These are phyloP conservation scores for Onthophagus taurus DNA, from an alignment of 1,140 invertebrate species.

Conservation along the genomic window DNA sequence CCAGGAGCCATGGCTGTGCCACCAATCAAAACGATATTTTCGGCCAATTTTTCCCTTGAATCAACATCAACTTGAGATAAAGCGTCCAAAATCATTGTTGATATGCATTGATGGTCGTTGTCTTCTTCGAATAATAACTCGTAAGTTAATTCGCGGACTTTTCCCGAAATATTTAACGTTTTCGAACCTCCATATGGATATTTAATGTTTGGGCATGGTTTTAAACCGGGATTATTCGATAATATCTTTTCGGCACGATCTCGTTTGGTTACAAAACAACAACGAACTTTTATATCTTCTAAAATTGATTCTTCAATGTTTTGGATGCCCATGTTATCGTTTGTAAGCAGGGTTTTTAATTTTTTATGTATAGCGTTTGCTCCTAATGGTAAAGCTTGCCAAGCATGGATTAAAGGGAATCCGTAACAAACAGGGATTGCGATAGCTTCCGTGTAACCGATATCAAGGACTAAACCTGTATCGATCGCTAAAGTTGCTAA, in stretches of 20 bases:
- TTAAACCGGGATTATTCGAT: slow-evolving; percentile 37
- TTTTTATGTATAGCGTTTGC: slow-evolving; percentile 56
- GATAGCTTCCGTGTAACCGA: slow-evolving; percentile 75
- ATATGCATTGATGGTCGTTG: slow-evolving; percentile 70
- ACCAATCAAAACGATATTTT: slow-evolving; percentile 77
- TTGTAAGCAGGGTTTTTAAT: slow-evolving; percentile 38
- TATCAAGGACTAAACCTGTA: slow-evolving; percentile 75
- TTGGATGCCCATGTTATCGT: slow-evolving; percentile 37
- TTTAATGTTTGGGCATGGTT: slow-evolving; percentile 50
- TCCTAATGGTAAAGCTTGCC: slow-evolving; percentile 67
- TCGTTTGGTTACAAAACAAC: slow-evolving; percentile 75
- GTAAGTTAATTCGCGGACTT: slow-evolving; percentile 62
- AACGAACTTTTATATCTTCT: slow-evolving; percentile 63
- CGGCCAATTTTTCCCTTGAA: slow-evolving; percentile 57
- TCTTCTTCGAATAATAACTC: slow-evolving; percentile 81
- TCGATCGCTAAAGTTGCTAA: slow-evolving; percentile 65
- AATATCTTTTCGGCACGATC: slow-evolving; percentile 54
- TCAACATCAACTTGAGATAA: slow-evolving; percentile 69
- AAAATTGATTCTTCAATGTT: slow-evolving; percentile 45
- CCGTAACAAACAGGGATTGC: slow-evolving; percentile 78
- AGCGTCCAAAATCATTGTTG: slow-evolving; percentile 76
- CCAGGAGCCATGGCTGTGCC: slow-evolving; percentile 76
- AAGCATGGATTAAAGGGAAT: slow-evolving; percentile 70
- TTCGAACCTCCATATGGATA: slow-evolving; percentile 59
- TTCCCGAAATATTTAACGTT: slow-evolving; percentile 56